phyloP scores from a whole-genome alignment of 2,797 vertebrate species.

The Leontopithecus rosalia region DNA sequence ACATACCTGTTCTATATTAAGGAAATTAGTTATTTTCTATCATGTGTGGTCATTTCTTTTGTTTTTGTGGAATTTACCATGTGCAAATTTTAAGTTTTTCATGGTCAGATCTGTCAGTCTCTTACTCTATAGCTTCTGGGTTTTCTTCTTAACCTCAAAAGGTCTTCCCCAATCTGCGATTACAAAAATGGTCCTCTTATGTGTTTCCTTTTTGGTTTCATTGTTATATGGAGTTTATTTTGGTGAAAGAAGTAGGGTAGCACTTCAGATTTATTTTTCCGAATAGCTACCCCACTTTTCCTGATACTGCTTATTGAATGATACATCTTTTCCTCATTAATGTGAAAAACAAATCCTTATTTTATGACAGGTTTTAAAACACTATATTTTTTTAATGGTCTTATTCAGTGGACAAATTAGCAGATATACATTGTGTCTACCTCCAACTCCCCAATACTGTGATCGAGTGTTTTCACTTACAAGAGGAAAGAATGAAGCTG shows the following conservation, averaged over 20 bases:
- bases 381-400: not conserved
- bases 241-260: not conserved
- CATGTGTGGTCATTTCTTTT: not conserved
- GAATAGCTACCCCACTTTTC: not conserved
- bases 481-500: not conserved
- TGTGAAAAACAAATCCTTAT: not conserved
- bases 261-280: not conserved
- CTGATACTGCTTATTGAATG: not conserved
- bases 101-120: not conserved
- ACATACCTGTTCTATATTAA: not conserved
- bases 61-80: not conserved
- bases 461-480: not conserved
- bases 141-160: not conserved
- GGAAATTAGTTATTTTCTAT: not conserved
- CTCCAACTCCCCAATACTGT: not conserved
- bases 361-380: not conserved
- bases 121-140: not conserved
- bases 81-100: not conserved
- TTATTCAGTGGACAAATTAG: not conserved
- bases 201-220: conserved; percentile 18
- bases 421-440: not conserved
- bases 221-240: not conserved
- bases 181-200: not conserved
- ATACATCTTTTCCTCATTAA: not conserved
- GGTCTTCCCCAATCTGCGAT: not conserved